A percentile compares a stretch with the other conserved stretches of the same genome.
Conservation (phyloP, 2,113 vertebrate genomes). For the Dunckerocampus dactyliophorus region DNA sequence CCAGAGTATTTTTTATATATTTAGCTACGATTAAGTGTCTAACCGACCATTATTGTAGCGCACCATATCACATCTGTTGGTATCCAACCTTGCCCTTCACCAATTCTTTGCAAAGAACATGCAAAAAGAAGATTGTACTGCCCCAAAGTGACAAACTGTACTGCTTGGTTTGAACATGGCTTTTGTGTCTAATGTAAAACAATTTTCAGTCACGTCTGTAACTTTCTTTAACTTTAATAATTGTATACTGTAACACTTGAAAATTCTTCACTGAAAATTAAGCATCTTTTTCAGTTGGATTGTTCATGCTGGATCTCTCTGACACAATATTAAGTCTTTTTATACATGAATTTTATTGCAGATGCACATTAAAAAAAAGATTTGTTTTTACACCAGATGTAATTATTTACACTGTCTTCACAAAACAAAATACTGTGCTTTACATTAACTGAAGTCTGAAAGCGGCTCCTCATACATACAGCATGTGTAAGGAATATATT, state of each 20-base stretch:
- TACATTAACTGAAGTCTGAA: conserved; percentile 15
- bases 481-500: background rate
- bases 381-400: conserved; percentile 21
- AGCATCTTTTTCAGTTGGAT: conserved; percentile 1
- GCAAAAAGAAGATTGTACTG: background rate
- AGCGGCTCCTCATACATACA: too few species aligned
- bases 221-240: conserved; percentile 19
- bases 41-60: too few species aligned
- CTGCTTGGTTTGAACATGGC: background rate
- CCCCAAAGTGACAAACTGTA: background rate
- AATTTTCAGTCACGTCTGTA: conserved; percentile 21
- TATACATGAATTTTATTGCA: conserved; percentile 44
- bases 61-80: too few species aligned
- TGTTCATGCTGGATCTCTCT: conserved; percentile 21
- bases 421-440: conserved; percentile 15
- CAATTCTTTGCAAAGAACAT: too few species aligned
- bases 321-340: conserved; percentile 13
- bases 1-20: too few species aligned
- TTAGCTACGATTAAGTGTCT: too few species aligned
- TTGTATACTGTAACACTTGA: conserved; percentile 33
- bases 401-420: conserved; percentile 58
- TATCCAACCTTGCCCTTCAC: background rate
- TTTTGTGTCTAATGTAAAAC: background rate
- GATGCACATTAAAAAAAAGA: conserved; percentile 27
- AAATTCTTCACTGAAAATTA: conserved; percentile 20